phyloP scores from a whole-genome alignment of 2,797 vertebrate species.

The Mormyrus proboscirostris region DNA sequence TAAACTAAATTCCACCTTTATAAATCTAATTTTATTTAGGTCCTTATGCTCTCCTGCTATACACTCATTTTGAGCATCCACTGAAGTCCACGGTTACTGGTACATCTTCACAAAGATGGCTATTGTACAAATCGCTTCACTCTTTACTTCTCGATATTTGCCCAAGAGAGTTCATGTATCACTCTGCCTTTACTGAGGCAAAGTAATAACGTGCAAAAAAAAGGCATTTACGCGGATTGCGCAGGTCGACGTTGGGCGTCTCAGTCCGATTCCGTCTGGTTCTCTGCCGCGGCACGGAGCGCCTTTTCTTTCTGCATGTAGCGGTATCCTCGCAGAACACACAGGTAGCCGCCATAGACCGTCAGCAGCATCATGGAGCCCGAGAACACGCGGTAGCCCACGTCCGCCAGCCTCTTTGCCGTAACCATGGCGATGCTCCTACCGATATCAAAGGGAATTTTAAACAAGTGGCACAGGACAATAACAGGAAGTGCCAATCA shows the following conservation, averaged over 20 bases:
- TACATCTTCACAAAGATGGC: not conserved
- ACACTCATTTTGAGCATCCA: not conserved
- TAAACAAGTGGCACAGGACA: not conserved
- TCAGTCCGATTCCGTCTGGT: constrained; percentile 49
- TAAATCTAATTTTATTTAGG: not conserved
- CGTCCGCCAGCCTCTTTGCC: constrained; percentile 76
- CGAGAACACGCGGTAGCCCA: constrained; percentile 80
- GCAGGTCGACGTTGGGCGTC: not conserved
- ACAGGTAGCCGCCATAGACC: constrained; percentile 77
- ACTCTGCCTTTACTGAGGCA: not conserved
- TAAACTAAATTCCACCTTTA: not conserved
- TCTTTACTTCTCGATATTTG: not conserved
- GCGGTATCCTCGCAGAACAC: constrained; percentile 60
- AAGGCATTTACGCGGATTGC: not conserved
- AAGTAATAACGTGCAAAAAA: not conserved
- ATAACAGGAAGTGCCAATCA: not conserved
- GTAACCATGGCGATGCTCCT: constrained; percentile 62
- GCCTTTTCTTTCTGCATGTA: constrained; percentile 54
- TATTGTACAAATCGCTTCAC: not conserved
- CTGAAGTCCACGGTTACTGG: not conserved
- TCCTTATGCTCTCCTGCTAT: not conserved
- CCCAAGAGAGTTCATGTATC: not conserved
- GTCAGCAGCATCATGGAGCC: constrained; percentile 86
- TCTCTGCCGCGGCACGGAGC: constrained; percentile 57
- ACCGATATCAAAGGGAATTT: not conserved